phyloP scores from a whole-genome alignment of 2,113 vertebrate species.

The Gnathonemus longibarbis region DNA sequence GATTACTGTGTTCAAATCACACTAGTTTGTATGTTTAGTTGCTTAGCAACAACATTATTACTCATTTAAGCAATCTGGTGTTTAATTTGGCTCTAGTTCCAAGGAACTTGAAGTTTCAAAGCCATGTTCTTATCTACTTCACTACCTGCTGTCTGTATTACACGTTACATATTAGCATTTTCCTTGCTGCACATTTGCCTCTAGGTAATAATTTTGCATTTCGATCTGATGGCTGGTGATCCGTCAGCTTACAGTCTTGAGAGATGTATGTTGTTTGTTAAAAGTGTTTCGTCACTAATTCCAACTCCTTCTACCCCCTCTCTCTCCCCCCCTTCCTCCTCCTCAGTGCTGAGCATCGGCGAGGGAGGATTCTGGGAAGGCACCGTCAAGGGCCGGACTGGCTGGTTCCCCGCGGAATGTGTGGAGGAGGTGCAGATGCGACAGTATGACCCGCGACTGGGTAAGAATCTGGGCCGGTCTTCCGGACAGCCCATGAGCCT shows the following conservation, averaged over 20 bases:
- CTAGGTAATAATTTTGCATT: not conserved
- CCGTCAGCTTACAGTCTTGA: no score
- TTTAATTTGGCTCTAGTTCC: not conserved
- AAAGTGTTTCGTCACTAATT: not conserved
- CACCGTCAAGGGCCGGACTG: slow-evolving; percentile 88
- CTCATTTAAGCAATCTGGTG: not conserved
- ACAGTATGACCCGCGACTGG: slow-evolving; percentile 81
- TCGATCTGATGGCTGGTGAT: not conserved
- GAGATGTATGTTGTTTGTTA: not conserved
- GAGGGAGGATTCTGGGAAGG: slow-evolving; percentile 99
- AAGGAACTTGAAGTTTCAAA: not conserved
- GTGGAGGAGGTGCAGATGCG: slow-evolving; percentile 98
- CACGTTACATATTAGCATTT: not conserved
- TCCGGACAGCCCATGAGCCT: not conserved
- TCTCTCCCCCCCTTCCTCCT: slow-evolving; percentile 26
- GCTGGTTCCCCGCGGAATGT: slow-evolving; percentile 97
- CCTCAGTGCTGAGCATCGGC: slow-evolving; percentile 88
- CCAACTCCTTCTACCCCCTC: not conserved
- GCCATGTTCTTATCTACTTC: not conserved
- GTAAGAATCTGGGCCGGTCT: slow-evolving; percentile 55
- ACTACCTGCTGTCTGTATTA: not conserved
- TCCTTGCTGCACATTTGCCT: not conserved
- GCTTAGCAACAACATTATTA: not conserved
- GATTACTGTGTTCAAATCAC: not conserved
- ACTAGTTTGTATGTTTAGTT: not conserved